Conservation (phyloP, 2,797 vertebrate species). For the Cyclopterus lumpus region DNA sequence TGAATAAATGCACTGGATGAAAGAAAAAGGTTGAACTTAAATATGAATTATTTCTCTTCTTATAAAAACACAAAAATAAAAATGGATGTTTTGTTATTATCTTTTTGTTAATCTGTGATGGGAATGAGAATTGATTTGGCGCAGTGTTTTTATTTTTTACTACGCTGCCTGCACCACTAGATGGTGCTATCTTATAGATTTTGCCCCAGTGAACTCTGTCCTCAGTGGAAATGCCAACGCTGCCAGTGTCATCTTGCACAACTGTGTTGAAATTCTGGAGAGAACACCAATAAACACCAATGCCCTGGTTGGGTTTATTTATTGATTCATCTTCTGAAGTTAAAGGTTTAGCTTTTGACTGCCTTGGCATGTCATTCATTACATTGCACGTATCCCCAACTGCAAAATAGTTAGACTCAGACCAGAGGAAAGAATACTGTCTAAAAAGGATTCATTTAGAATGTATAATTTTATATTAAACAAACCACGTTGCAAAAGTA, state of each 20-base stretch:
- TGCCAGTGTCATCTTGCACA: constrained; percentile 30
- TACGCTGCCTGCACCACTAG: constrained; percentile 41
- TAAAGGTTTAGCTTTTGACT: not conserved
- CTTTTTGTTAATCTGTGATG: not conserved
- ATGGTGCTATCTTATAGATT: constrained; percentile 46
- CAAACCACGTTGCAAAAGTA: not conserved
- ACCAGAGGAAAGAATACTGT: not conserved
- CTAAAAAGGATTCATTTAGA: not conserved
- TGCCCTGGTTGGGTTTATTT: constrained; percentile 3
- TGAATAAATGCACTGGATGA: not conserved
- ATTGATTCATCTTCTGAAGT: constrained; percentile 19
- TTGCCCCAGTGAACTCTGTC: constrained; percentile 5
- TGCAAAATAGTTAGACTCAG: not conserved
- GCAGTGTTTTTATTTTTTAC: not conserved
- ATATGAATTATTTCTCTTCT: not conserved
- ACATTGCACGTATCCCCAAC: not conserved
- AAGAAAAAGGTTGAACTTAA: not conserved
- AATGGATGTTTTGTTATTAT: not conserved
- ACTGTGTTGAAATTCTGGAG: constrained; percentile 40
- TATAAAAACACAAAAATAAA: not conserved
- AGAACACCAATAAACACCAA: constrained; percentile 29
- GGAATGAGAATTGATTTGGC: not conserved
- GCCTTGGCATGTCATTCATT: not conserved
- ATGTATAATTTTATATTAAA: not conserved
- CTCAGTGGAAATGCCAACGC: constrained; percentile 22